Evolutionary conservation across 2,888 invertebrate genomes (phyloP).

Genomic region (Agrotis clavis): DNA sequence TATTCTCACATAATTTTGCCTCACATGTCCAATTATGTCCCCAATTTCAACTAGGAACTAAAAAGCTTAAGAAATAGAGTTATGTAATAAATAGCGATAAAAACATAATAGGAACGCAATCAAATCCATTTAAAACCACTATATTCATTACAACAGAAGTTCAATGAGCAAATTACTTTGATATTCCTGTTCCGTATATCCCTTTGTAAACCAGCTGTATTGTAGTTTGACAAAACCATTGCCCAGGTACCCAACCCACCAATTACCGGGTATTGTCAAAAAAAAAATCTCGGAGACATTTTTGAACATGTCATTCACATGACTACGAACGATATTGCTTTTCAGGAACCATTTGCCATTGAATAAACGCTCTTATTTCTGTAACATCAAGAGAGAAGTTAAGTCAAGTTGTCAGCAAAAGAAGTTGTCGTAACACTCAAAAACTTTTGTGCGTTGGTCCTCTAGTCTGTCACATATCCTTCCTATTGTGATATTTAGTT

Average conservation of each 20-base stretch:
- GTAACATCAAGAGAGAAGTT: conserved; percentile 7
- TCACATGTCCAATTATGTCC: conserved; percentile 6
- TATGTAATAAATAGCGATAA: conserved; percentile 37
- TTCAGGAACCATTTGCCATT: conserved; percentile 27
- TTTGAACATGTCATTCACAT: conserved; percentile 88
- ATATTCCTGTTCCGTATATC: conserved; percentile 81
- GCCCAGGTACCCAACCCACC: conserved; percentile 91
- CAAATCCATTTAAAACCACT: conserved; percentile 69
- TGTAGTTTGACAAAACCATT: conserved; percentile 87
- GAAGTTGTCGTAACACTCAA: conserved; percentile 77
- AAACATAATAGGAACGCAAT: conserved; percentile 62
- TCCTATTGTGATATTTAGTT: conserved; percentile 86
- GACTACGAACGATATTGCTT: conserved; percentile 49
- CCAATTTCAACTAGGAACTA: neutral
- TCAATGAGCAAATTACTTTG: conserved; percentile 85
- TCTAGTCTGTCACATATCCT: conserved; percentile 90
- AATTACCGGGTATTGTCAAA: conserved; percentile 88
- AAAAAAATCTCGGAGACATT: conserved; percentile 89
- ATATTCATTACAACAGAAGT: conserved; percentile 74
- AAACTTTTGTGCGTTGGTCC: conserved; percentile 86
- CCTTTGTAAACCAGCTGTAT: conserved; percentile 83
- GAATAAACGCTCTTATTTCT: conserved; percentile 67
- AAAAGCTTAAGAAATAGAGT: neutral
- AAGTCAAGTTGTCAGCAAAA: conserved; percentile 15
- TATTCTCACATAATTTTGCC: neutral